Base-by-base conservation (phyloP, 2,888 invertebrate genomes). In the Amblyjoppa fuscipennis region DNA sequence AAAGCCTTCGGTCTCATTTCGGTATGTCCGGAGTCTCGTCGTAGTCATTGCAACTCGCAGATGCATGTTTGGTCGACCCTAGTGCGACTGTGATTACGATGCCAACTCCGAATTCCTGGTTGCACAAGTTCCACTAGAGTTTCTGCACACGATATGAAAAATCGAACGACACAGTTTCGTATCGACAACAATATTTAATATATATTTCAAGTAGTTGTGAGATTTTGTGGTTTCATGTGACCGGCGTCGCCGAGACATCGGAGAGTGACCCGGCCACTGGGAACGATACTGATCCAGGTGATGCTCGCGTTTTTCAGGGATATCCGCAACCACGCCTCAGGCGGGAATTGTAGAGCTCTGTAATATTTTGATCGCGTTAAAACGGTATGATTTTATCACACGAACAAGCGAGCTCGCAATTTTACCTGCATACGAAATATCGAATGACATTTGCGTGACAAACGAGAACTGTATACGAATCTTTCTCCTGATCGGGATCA, bases 391-490 rank as follows among this genome's bases (percentile, higher is more conserved):
- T 49, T 16, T 49, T 16, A 16, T 0, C 16, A 16, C 4, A 16
- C 16, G 0, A 49, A 49, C 16, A 59, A 25, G 13, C 28, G 2
- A 66, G 34, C 34, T 11, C 5, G 1, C 3, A 28, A 20, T 31
- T 56, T 77, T 59, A 97, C 97, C 97, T 96, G 95, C 98, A 98
- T n/a, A 98, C 96, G 92, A 98, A 98, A 94, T 98, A 99, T 66
- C 99, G 96, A 91, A 99, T 99, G 31, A 99, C 99, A 94, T 99
- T 99, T 3, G 98, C 99, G 94, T 99, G 99, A 90, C 99, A 99
- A 1, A 99, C 99, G 78, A 99, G 95, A 61, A 99, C 93, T 51
- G 99, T 99, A 93, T 97, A 98, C 0, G 97, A 96, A 93, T 99
- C 98, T 64, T 96, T 95, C 1, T 96, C 95, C 94, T 99, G 99